phyloP scores from a whole-genome alignment of 2,113 vertebrate species.

The Polyodon spathula region DNA sequence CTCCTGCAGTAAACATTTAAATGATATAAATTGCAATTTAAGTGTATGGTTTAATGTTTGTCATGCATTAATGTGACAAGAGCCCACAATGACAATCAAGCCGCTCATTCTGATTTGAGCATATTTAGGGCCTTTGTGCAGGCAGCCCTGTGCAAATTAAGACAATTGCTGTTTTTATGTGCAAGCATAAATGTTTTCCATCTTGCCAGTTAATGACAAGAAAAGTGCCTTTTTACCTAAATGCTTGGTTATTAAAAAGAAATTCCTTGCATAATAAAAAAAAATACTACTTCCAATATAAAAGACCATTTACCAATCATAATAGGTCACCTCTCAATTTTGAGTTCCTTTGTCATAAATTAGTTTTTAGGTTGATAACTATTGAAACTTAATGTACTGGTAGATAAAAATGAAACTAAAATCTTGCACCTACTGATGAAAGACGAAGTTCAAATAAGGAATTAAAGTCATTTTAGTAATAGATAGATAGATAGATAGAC shows the following conservation, averaged over 20 bases:
- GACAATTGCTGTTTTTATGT: constrained; percentile 94
- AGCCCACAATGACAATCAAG: constrained; percentile 97
- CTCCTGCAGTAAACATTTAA: constrained; percentile 93
- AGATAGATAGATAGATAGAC: no score
- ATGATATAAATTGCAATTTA: constrained; percentile 99
- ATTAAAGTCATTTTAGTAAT: no score
- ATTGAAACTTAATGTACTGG: no score
- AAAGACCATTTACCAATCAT: no score
- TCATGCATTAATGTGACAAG: constrained; percentile 97
- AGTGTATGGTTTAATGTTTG: constrained; percentile 98
- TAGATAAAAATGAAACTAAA: no score
- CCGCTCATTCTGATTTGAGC: constrained; percentile 96
- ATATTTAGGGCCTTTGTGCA: constrained; percentile 91
- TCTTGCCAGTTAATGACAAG: constrained; percentile 75
- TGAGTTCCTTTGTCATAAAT: no score
- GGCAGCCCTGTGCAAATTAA: constrained; percentile 91
- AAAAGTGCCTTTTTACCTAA: constrained; percentile 49
- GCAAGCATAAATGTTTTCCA: constrained; percentile 74
- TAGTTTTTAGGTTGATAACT: no score
- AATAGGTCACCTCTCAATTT: no score
- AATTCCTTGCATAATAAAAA: no score
- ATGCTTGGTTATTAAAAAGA: constrained; percentile 25
- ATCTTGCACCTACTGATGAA: no score
- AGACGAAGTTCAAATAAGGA: no score
- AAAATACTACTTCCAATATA: no score